A percentile compares a stretch with the other conserved stretches of the same genome.
phyloP scores from a whole-genome alignment of 2,797 vertebrate species.

The Pyrrhura leucotis region DNA sequence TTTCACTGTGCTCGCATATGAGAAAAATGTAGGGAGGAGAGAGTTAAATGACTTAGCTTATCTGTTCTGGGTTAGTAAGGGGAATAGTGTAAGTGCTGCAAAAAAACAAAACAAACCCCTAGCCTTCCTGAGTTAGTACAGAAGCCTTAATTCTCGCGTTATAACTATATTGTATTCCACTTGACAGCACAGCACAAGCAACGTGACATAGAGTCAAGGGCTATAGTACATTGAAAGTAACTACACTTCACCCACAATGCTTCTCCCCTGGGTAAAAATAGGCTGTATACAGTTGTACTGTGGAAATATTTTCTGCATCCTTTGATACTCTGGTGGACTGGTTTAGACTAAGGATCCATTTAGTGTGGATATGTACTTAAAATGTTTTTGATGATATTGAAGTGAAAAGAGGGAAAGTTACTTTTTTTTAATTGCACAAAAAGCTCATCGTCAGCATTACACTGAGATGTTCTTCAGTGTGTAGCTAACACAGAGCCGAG shows the following conservation, averaged over 20 bases:
- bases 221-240: not conserved
- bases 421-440: not conserved
- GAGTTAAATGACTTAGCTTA: not conserved
- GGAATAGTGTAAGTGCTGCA: not conserved
- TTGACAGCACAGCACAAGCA: not conserved
- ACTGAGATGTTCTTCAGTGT: not conserved
- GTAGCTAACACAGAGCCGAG: not conserved
- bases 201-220: not conserved
- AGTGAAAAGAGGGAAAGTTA: not conserved
- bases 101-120: not conserved
- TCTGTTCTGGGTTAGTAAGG: not conserved
- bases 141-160: not conserved
- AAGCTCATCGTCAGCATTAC: not conserved
- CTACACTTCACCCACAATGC: not conserved
- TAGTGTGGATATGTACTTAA: not conserved
- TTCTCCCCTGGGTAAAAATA: constrained; percentile 7
- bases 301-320: not conserved
- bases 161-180: not conserved
- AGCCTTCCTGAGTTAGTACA: not conserved
- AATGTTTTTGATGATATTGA: not conserved
- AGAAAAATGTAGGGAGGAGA: not conserved
- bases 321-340: not conserved
- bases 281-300: not conserved
- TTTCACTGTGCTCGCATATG: not conserved
- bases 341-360: not conserved